These are phyloP conservation scores for Heliconius ethilla DNA, from an alignment of 2,888 invertebrate species.

Conservation along the genomic window DNA sequence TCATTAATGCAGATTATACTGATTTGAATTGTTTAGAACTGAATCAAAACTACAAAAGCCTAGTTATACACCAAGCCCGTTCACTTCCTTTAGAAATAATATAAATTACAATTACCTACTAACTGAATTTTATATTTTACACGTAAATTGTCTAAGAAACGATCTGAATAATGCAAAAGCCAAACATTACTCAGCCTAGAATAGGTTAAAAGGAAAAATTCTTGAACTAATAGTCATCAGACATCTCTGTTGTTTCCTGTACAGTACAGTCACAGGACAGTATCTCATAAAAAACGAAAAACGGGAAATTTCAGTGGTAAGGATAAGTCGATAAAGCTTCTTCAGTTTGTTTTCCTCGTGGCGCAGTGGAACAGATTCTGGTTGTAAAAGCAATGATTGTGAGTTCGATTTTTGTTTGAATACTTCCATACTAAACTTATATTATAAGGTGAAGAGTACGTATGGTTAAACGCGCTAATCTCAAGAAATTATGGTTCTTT, in stretches of 20 bases:
- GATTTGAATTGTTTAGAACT: neutral
- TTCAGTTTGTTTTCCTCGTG: neutral
- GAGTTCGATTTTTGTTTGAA: too few relatives aligned
- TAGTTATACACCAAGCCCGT: too few relatives aligned
- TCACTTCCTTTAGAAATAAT: too few relatives aligned
- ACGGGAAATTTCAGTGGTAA: too few relatives aligned
- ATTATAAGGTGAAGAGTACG: too few relatives aligned
- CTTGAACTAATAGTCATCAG: conserved; percentile 14
- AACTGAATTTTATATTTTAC: neutral
- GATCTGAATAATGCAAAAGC: conserved; percentile 22
- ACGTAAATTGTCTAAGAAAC: conserved; percentile 1
- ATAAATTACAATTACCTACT: too few relatives aligned
- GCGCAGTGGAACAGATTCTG: neutral
- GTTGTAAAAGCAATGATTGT: too few relatives aligned
- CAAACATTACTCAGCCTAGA: conserved; percentile 16
- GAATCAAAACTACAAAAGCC: neutral
- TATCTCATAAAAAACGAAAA: neutral
- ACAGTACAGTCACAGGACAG: neutral
- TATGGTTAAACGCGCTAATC: too few relatives aligned
- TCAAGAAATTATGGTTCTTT: too few relatives aligned
- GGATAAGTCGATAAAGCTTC: neutral
- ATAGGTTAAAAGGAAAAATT: conserved; percentile 22
- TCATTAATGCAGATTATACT: neutral
- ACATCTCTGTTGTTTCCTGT: conserved; percentile 18
- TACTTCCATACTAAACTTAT: too few relatives aligned